Base-by-base conservation (phyloP, 2,113 vertebrate species). In the Buteo buteo region DNA sequence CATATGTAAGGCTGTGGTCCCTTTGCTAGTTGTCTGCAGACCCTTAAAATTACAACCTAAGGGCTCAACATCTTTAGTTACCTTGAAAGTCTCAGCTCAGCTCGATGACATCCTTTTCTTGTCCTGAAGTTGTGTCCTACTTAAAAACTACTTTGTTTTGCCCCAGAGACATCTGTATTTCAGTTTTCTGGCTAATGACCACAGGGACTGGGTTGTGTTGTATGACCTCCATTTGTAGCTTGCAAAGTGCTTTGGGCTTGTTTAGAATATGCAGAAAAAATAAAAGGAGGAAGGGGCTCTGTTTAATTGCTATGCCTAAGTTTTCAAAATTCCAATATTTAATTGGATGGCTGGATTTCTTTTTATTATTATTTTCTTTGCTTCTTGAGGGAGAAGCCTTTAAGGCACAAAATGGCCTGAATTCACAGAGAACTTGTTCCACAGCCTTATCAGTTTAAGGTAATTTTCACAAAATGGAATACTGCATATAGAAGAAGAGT, bases 111-210 rank as follows among this genome's bases (percentile, higher is more conserved):
- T 90, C 83, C 69, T 96, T 95, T 93, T 62, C 90, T 88, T 70
- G 61, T 94, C 95, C 92, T 94, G 11, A 94, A 94, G 86, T 94
- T 93, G 36, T 93, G 93, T 79, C 94, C 97, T 96, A 97, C 91
- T 97, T 97, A 93, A 93, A 90, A 95, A 92, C 73, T 82, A 82
- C 70, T 94, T 87, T 90, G 86, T 91, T 95, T 96, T 94, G 91
- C 95, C 93, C 88, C 73, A 82, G 92, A 96, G 94, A 94, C 74
- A 82, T 90, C 77, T 89, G 93, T 76, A 89, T 96, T 97, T 95
- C 86, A 94, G 94, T 95, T 94, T 96, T 91, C 91, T 94, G 88
- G 83, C 90, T 96, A 95, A 97, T 87, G 96, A 97, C 96, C 94
- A 88, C 78, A 88, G 96, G 96, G 94, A 97, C 74, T 72, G 66